Evolutionary conservation across 2,797 vertebrate genomes (phyloP).

Genomic region (Phataginus tetradactyla): DNA sequence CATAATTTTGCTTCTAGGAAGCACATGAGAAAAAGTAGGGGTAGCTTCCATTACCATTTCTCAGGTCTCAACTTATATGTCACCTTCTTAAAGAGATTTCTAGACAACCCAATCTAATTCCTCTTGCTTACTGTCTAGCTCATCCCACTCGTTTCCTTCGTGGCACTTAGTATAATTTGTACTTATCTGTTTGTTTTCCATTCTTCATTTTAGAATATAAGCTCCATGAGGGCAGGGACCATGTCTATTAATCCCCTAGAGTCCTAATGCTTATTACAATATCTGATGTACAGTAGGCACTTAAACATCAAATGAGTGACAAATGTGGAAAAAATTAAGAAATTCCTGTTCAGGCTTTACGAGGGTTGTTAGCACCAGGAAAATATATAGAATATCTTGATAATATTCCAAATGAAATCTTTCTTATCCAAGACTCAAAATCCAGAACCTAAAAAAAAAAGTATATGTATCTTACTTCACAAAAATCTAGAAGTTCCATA

Average conservation of each 20-base stretch:
- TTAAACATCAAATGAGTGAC: not conserved
- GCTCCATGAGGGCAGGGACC: not conserved
- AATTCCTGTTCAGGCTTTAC: not conserved
- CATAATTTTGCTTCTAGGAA: not conserved
- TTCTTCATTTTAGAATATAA: not conserved
- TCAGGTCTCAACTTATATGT: not conserved
- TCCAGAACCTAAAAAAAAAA: not conserved
- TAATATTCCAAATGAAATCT: not conserved
- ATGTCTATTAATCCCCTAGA: not conserved
- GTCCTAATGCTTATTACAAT: not conserved
- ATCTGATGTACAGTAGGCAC: not conserved
- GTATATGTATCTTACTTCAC: not conserved
- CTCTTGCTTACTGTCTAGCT: not conserved
- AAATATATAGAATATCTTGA: constrained; percentile 1
- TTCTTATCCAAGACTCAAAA: constrained; percentile 33
- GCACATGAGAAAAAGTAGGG: not conserved
- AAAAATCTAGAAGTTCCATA: constrained; percentile 6
- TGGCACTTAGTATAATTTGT: not conserved
- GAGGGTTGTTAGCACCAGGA: not conserved
- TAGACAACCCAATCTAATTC: not conserved
- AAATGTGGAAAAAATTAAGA: not conserved
- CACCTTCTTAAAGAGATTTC: not conserved
- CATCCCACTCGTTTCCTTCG: not conserved
- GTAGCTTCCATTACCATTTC: not conserved
- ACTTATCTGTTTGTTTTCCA: not conserved